Percentiles rank a stretch among this genome's conserved stretches.
Conservation (phyloP, 1,140 invertebrate species). For the Protaetia brevitarsis region DNA sequence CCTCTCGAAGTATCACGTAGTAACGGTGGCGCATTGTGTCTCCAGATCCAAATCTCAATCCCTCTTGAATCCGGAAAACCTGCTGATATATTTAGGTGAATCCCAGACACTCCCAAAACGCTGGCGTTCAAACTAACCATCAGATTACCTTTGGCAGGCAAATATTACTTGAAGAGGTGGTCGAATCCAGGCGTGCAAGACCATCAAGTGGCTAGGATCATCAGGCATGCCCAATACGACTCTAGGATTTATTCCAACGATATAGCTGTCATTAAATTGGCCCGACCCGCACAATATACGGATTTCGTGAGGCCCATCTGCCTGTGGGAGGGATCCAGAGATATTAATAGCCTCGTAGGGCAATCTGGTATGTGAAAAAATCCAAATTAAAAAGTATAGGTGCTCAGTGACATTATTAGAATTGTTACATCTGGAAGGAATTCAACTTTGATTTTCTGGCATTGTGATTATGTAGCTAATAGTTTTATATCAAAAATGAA, state of each 20-base stretch:
- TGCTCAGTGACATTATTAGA: no score
- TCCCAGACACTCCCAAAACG: neutral
- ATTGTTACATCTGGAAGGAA: no score
- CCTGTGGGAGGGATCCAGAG: slow-evolving; percentile 46
- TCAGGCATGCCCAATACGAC: slow-evolving; percentile 59
- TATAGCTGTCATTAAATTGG: slow-evolving; percentile 61
- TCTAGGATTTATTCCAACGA: slow-evolving; percentile 59
- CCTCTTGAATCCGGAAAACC: slow-evolving; percentile 29
- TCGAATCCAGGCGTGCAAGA: slow-evolving; percentile 44
- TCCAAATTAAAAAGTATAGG: no score
- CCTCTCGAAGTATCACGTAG: slow-evolving; percentile 36
- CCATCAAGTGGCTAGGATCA: slow-evolving; percentile 51
- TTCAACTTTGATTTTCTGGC: no score
- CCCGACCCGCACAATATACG: slow-evolving; percentile 48
- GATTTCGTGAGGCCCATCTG: slow-evolving; percentile 59
- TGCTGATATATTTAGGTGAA: slow-evolving; percentile 42
- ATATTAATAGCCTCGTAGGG: slow-evolving; percentile 35
- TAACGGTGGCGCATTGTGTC: slow-evolving; percentile 46
- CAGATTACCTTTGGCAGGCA: slow-evolving; percentile 30
- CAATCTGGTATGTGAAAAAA: slow-evolving; percentile 35
- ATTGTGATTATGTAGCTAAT: no score
- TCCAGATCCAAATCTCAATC: slow-evolving; percentile 35
- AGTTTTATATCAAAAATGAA: no score
- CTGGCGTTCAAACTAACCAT: neutral
- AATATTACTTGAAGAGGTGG: slow-evolving; percentile 45